Base-by-base conservation (phyloP, 2,797 vertebrate species). In the Falco rusticolus region DNA sequence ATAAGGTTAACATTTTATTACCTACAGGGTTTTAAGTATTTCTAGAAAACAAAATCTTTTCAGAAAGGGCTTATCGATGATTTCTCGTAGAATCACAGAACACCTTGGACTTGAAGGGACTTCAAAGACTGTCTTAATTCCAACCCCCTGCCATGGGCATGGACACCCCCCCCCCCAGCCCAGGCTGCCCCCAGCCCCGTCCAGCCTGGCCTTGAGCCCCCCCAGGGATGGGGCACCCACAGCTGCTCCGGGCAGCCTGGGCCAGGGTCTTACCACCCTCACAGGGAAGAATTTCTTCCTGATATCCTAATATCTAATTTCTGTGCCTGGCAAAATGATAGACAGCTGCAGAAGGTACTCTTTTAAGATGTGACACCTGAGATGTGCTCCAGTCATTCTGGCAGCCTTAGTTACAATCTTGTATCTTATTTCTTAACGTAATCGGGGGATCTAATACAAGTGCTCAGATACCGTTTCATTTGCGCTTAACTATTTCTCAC, bases 381-480 rank as follows among this genome's bases (percentile, higher is more conserved):
- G 20, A 50, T 19, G 28, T 20, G 60, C 64, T 54, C 45, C 0
- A 2, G 24, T 48, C 11, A 12, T 76, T 26, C 5, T 1, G 10
- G 33, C 57, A 60, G 65, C 48, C 34, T 51, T n/a, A 28, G 26
- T 56, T 11, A 76, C 33, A 33, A 43, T 20, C 47, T 78, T 1
- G 0, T 8, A 11, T 25, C 31, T 39, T 53, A 1, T 43, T 69
- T 64, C 50, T 4, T 16, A 8, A 1, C 3, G 6, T 5, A 15
- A 12, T 12, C 1, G 1, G 24, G 34, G 14, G 21, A 11, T n/a
- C 15, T 59, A 34, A 11, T 28, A 22, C 16, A 16, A 28, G 43
- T 33, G 34, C 43, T 66, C 10, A 3, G 11, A 22, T 31, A 43
- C 24, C n/a, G 45, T 57, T 29, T 39, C 15, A 7, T 26, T 34